Evolutionary conservation across 2,113 vertebrate genomes (phyloP).

Genomic region (Pelecanus crispus): DNA sequence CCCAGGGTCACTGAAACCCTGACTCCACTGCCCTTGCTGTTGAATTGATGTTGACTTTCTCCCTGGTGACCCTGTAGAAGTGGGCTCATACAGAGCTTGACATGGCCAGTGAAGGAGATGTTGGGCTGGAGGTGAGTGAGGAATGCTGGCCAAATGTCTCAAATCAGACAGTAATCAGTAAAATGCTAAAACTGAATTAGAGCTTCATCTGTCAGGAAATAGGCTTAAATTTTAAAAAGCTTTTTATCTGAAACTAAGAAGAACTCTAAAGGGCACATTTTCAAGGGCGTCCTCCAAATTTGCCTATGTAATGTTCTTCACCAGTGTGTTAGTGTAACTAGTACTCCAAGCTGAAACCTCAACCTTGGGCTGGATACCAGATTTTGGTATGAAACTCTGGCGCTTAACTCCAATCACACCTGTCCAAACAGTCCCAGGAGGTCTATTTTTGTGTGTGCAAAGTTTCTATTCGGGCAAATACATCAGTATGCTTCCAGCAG

Average conservation of each 20-base stretch:
- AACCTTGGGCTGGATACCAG: neutral
- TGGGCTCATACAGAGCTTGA: neutral
- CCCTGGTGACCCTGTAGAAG: neutral
- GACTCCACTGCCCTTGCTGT: neutral
- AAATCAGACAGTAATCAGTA: neutral
- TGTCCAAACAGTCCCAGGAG: neutral
- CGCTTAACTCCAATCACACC: neutral
- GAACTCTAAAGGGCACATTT: neutral
- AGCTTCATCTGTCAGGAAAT: neutral
- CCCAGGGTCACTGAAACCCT: neutral
- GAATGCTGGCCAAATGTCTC: neutral
- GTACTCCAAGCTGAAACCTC: neutral
- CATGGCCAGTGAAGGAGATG: neutral
- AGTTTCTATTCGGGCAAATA: neutral
- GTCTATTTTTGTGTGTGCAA: neutral
- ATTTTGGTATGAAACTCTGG: neutral
- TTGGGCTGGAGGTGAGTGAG: neutral
- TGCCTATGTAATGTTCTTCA: neutral
- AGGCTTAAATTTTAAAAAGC: neutral
- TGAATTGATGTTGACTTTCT: neutral
- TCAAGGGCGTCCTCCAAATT: neutral
- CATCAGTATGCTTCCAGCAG: neutral
- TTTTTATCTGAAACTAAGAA: neutral
- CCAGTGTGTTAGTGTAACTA: neutral
- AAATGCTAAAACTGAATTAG: neutral